Evolutionary conservation across 2,888 invertebrate genomes (phyloP), one percentile per base, ranked within the genome.

Genomic region (Aphidius colemani): DNA sequence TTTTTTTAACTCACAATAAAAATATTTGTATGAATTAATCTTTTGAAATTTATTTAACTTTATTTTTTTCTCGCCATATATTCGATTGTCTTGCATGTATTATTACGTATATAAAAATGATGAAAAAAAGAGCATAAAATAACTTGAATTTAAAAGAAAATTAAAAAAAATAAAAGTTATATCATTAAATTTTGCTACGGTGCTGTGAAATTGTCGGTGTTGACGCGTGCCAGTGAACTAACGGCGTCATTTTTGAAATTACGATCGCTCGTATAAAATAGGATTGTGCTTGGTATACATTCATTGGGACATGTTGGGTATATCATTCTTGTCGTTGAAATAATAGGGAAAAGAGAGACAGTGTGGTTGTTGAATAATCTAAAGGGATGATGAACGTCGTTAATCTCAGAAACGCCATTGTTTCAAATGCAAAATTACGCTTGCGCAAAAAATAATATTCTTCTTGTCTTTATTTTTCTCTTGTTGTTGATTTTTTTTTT

Each of bases 261-360:
- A 69, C 68, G 69, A 68, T 68, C 68, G 68, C 62, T 69, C 69
- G 66, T 69, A 69, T 68, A 69, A 69, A 67, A 43, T 61, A 60
- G 64, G 65, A 69, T 64, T 30, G 3, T 67, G 66, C 68, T 60
- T 56, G 57, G 63, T 67, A 30, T 30, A 66, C 67, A 67, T 69
- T 68, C 68, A 69, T 69, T 66, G 67, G 65, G 61, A 63, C 63
- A 59, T 66, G 66, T 66, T 61, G 63, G 51, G 63, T 61, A 56
- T n/a, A 30, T 30, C 3, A 5, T 30, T 30, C 30, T 30, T 48
- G 53, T 55, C 63, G 59, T 56, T 44, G 65, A 49, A 49, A 49
- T 49, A 51, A 49, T 41, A 9, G 49, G 9, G 51, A 46, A 61
- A 61, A 13, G 45, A 46, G 46, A 41, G 48, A 61, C 43, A 49